Evolutionary conservation across 1,140 invertebrate genomes (phyloP).

Genomic region (Pseudomyrmex dendroicus): DNA sequence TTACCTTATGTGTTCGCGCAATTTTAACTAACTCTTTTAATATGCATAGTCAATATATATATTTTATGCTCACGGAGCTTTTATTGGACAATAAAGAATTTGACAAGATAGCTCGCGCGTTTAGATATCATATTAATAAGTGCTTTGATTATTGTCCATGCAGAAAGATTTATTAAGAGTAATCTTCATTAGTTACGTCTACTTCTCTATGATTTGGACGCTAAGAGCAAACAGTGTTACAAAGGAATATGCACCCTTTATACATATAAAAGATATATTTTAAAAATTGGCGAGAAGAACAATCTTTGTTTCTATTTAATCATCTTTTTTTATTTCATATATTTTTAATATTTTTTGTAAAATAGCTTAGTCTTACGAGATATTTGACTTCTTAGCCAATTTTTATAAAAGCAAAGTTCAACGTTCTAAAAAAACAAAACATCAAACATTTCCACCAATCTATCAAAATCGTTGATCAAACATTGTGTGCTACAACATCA

Average conservation of each 20-base stretch:
- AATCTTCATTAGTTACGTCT: conserved; percentile 20
- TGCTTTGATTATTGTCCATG: conserved; percentile 34
- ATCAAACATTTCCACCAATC: neutral
- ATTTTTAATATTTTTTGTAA: neutral
- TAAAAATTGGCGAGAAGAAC: conserved; percentile 46
- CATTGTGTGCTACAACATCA: conserved; percentile 6
- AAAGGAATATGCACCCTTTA: neutral
- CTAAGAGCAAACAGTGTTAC: conserved; percentile 16
- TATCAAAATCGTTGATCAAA: neutral
- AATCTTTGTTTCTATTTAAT: neutral
- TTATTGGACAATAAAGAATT: neutral
- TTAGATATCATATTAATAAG: conserved; percentile 19
- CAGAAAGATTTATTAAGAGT: neutral
- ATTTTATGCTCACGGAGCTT: neutral
- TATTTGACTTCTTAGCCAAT: conserved; percentile 38
- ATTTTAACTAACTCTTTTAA: conserved; percentile 2
- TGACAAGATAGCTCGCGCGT: neutral
- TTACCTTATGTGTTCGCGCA: conserved; percentile 22
- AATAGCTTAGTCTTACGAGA: neutral
- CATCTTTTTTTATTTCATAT: too few relatives aligned
- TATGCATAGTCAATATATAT: neutral
- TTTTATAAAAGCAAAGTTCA: conserved; percentile 55
- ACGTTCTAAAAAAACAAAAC: neutral
- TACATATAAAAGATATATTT: conserved; percentile 13
- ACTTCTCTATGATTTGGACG: neutral